Evolutionary conservation across 2,888 invertebrate genomes (phyloP).

Genomic region (Hetaerina titia): DNA sequence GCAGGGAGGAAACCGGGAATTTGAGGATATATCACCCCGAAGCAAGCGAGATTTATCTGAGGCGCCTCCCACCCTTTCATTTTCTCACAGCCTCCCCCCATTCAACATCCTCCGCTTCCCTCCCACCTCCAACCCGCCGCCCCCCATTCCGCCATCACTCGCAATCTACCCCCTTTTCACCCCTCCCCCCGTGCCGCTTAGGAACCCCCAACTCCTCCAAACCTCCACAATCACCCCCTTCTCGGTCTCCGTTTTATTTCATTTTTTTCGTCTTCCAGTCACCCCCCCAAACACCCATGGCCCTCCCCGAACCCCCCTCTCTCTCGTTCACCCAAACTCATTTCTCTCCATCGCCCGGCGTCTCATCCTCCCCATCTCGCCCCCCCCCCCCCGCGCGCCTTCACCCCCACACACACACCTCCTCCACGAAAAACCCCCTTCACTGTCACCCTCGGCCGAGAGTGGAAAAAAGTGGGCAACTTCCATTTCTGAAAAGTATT

Average conservation of each 20-base stretch:
- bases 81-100: slow-evolving; percentile 43
- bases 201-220: not conserved
- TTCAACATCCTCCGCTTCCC: not conserved
- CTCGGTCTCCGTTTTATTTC: not conserved
- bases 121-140: not conserved
- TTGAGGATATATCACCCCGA: slow-evolving; percentile 55
- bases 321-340: slow-evolving; percentile 31
- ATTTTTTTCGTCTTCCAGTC: slow-evolving; percentile 48
- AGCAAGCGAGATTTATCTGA: slow-evolving; percentile 64
- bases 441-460: slow-evolving; percentile 59
- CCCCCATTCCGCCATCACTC: not conserved
- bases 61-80: slow-evolving; percentile 50
- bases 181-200: not conserved
- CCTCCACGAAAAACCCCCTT: not conserved
- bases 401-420: not conserved
- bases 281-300: not conserved
- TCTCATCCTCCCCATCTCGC: not conserved
- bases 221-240: not conserved
- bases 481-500: slow-evolving; percentile 67
- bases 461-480: slow-evolving; percentile 59
- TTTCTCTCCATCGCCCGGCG: slow-evolving; percentile 38
- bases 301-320: not conserved
- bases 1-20: slow-evolving; percentile 33
- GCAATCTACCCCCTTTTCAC: not conserved
- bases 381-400: not conserved